These are phyloP conservation scores for Germaria angustata DNA, from an alignment of 2,888 invertebrate genomes.

Conservation along the genomic window DNA sequence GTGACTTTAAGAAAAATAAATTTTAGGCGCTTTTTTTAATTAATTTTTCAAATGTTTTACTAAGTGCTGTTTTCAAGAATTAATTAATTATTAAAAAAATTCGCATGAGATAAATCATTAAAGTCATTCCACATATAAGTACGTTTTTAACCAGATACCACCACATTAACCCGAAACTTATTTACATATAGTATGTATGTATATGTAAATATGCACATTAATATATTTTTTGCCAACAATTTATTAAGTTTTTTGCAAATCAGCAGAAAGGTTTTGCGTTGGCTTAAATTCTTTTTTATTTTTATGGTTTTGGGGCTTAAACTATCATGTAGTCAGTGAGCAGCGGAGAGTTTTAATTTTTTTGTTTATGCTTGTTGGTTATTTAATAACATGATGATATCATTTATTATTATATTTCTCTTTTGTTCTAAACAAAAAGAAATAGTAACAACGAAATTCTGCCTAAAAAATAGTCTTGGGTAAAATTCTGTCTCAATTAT, in stretches of 20 bases:
- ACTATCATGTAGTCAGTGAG: constrained; percentile 45
- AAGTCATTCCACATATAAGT: too few species aligned
- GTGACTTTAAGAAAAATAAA: constrained; percentile 15
- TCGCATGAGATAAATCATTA: not conserved
- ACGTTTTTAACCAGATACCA: not conserved
- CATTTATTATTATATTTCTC: not conserved
- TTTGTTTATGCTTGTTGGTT: not conserved
- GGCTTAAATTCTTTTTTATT: not conserved
- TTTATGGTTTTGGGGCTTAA: constrained; percentile 21
- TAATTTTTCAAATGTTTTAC: constrained; percentile 17
- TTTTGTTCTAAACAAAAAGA: constrained; percentile 6
- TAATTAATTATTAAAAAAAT: not conserved
- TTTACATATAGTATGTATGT: too few species aligned
- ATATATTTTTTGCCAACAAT: not conserved
- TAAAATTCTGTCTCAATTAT: not conserved
- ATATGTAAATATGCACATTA: too few species aligned
- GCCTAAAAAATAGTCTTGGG: not conserved
- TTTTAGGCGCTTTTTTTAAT: constrained; percentile 45
- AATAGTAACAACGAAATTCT: not conserved
- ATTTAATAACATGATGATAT: constrained; percentile 45
- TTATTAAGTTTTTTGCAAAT: not conserved
- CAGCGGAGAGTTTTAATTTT: constrained; percentile 40
- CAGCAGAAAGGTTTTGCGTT: not conserved
- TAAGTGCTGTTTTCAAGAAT: constrained; percentile 14
- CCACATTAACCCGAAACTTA: not conserved